Conservation (phyloP, 1,140 invertebrate species). For the Caenorhabditis briggsae region DNA sequence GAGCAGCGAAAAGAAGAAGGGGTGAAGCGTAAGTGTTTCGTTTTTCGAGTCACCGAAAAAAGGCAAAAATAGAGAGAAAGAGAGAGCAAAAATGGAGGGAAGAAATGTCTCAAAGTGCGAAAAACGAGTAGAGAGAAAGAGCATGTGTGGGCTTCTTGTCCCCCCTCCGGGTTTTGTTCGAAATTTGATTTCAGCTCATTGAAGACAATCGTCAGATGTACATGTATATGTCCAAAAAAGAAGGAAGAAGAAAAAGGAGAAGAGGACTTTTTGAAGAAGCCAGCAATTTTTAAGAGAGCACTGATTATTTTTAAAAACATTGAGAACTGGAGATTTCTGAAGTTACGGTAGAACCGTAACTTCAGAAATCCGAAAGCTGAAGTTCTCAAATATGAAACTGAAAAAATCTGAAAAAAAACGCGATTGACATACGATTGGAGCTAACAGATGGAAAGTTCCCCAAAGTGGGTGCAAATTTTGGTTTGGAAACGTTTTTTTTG, state of each 20-base stretch:
- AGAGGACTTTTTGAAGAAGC: background rate
- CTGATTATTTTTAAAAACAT: too few relatives aligned
- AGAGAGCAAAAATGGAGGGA: slow-evolving; percentile 30
- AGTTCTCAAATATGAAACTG: too few relatives aligned
- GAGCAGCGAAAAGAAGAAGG: slow-evolving; percentile 13
- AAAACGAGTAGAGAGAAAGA: slow-evolving; percentile 21
- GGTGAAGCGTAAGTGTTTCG: slow-evolving; percentile 40
- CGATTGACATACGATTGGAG: too few relatives aligned
- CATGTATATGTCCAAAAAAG: slow-evolving; percentile 35
- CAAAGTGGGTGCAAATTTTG: too few relatives aligned
- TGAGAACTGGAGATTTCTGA: too few relatives aligned
- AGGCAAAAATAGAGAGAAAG: background rate
- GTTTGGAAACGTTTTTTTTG: too few relatives aligned
- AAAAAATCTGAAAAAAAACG: too few relatives aligned
- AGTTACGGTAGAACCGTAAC: too few relatives aligned
- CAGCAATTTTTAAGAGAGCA: too few relatives aligned
- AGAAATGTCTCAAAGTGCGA: slow-evolving; percentile 52
- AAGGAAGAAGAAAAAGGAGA: background rate
- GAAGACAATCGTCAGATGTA: slow-evolving; percentile 52
- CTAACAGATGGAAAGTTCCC: too few relatives aligned
- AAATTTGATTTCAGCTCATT: slow-evolving; percentile 56
- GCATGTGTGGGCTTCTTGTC: background rate
- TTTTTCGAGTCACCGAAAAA: slow-evolving; percentile 26
- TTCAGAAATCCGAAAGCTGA: too few relatives aligned
- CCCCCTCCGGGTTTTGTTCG: slow-evolving; percentile 42